These are phyloP conservation scores for Siniperca knerii DNA, from an alignment of 2,113 vertebrate genomes.

Conservation along the genomic window DNA sequence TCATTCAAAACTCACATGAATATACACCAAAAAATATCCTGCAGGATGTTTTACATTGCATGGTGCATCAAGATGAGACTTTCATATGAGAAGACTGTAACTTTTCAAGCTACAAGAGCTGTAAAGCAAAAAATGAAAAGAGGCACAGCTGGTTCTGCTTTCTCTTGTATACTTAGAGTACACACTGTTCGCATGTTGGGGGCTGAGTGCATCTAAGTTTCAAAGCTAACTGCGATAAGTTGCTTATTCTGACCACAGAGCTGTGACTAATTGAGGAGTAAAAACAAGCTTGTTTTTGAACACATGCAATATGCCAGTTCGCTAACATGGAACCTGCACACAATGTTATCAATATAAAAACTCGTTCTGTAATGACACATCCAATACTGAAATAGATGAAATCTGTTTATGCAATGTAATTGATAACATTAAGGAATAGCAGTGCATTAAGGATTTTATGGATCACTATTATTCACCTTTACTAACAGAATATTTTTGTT, in stretches of 20 bases:
- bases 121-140: not conserved
- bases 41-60: not conserved
- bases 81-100: not conserved
- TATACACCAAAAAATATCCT: not conserved
- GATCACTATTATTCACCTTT: not conserved
- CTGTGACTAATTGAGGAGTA: not conserved
- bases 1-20: not conserved
- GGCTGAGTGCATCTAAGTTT: not conserved
- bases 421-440: not conserved
- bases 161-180: constrained; percentile 11
- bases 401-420: not conserved
- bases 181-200: not conserved
- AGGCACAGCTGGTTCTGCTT: constrained; percentile 47
- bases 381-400: not conserved
- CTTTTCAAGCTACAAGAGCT: not conserved
- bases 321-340: not conserved
- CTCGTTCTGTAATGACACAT: not conserved
- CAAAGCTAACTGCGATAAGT: not conserved
- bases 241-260: constrained; percentile 18
- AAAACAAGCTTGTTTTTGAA: constrained; percentile 4
- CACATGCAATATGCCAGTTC: not conserved
- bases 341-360: not conserved
- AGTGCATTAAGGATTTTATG: not conserved
- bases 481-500: not conserved
- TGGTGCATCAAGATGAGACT: not conserved